Evolutionary conservation across 2,888 invertebrate species (phyloP), one percentile per base, ranked within the genome.

Genomic region (Pristionchus japonicus): DNA sequence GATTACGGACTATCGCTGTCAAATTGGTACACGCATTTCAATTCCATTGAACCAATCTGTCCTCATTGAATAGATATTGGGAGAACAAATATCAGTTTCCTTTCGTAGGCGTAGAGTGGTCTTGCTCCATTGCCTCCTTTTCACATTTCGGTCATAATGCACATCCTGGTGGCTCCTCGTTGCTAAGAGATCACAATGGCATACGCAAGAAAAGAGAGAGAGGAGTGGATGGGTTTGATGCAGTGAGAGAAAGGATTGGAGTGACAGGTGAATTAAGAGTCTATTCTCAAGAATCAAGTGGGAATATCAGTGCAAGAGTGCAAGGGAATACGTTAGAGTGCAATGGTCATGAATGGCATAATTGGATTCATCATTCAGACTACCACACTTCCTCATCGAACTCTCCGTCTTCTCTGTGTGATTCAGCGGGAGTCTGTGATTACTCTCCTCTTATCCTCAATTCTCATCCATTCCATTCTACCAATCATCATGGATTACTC

Each of bases 331-430:
- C n/a, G n/a, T n/a, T n/a, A n/a, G n/a, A n/a, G n/a, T n/a, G n/a
- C n/a, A n/a, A n/a, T n/a, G n/a, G n/a, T n/a, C n/a, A n/a, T n/a
- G n/a, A n/a, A n/a, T n/a, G n/a, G n/a, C n/a, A n/a, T n/a, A n/a
- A n/a, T n/a, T n/a, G n/a, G n/a, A n/a, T 3, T 2, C 15, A 0
- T 43, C 15, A 27, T 91, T 88, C 23, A 83, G 82, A 83, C 27
- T 83, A 83, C 37, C 82, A 83, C 31, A 52, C 52, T 27, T 83
- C 82, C 15, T 91, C 92, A 2, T 91, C 90, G 15, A 90, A 90
- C 52, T 91, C 92, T 87, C 91, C 92, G 3, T 91, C 91, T 23
- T 90, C 91, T 13, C 89, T 92, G 7, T 91, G 91, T 34, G 86
- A 86, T 31, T 86, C 86, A 13, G 40, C 43, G 3, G 86, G 86